phyloP scores from a whole-genome alignment of 2,113 vertebrate genomes.

The Raphicerus campestris region DNA sequence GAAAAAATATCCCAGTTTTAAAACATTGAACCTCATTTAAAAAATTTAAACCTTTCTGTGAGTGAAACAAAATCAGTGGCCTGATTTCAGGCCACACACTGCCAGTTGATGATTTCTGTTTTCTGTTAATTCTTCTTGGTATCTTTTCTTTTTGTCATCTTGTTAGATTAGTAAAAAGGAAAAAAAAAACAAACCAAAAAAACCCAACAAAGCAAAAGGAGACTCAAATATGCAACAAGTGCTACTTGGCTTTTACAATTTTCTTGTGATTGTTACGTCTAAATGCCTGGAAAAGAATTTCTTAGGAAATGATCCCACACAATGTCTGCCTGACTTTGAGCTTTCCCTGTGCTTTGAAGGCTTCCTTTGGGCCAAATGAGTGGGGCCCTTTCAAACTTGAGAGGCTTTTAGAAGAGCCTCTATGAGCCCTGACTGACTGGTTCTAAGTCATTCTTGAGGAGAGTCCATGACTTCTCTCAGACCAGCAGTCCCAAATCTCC shows the following conservation, averaged over 20 bases:
- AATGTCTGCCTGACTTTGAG: not conserved
- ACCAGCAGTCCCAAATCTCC: not conserved
- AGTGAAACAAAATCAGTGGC: not conserved
- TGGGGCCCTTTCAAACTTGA: not conserved
- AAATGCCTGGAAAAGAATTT: not conserved
- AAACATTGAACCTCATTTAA: not conserved
- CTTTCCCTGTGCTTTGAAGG: not conserved
- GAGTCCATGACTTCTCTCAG: not conserved
- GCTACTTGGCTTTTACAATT: not conserved
- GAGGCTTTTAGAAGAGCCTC: not conserved
- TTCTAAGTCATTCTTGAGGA: not conserved
- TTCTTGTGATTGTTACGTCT: not conserved
- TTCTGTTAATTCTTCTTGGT: not conserved
- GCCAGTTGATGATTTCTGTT: not conserved
- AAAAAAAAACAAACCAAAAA: too few relatives aligned
- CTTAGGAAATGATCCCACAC: not conserved
- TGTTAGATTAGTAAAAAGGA: not conserved
- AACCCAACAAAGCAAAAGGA: not conserved
- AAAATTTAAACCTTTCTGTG: not conserved
- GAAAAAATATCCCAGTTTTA: conserved; percentile 7
- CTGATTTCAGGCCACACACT: not conserved
- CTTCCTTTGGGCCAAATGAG: not conserved
- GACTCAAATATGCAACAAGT: not conserved
- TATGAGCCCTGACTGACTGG: not conserved
- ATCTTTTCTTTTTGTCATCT: conserved; percentile 24